These are phyloP conservation scores for Heterodera filipjevi DNA, from an alignment of 2,888 invertebrate species.

Conservation along the genomic window DNA sequence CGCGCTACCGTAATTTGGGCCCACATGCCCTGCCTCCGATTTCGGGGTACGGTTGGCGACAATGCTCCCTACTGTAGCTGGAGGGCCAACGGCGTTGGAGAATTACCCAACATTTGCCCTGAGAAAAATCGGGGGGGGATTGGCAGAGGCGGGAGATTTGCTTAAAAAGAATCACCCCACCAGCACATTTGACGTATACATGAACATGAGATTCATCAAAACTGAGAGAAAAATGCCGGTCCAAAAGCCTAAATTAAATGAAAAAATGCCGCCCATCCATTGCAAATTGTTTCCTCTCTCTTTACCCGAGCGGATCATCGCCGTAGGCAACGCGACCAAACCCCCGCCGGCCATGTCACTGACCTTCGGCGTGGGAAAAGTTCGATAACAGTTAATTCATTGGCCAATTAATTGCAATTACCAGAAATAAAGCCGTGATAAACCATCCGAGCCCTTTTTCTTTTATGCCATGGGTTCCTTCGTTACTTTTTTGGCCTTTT, in stretches of 20 bases:
- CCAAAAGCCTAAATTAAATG: slow-evolving; percentile 25
- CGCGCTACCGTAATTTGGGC: slow-evolving; percentile 27
- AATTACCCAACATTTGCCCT: slow-evolving; percentile 31
- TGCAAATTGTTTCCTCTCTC: not conserved
- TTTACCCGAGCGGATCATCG: slow-evolving; percentile 29
- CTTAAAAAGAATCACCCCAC: not conserved
- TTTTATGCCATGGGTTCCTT: slow-evolving; percentile 7
- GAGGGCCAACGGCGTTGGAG: slow-evolving; percentile 42
- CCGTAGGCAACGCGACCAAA: slow-evolving; percentile 34
- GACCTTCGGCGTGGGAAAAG: slow-evolving; percentile 33
- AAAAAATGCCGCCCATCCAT: not conserved
- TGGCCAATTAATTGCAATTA: not conserved
- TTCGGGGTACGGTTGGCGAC: slow-evolving; percentile 61
- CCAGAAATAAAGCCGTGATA: slow-evolving; percentile 20
- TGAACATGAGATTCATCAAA: slow-evolving; percentile 30
- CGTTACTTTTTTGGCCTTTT: slow-evolving; percentile 2
- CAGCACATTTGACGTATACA: slow-evolving; percentile 26
- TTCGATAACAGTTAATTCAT: not conserved
- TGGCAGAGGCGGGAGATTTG: not conserved
- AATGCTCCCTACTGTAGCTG: slow-evolving; percentile 37
- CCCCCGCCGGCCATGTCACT: slow-evolving; percentile 62
- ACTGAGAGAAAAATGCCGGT: slow-evolving; percentile 29
- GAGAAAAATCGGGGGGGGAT: not conserved
- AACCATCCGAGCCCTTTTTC: slow-evolving; percentile 29
- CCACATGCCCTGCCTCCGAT: slow-evolving; percentile 51